phyloP scores from a whole-genome alignment of 64 coral and sea anemone species.

The Hydrozoanthus tunicans region DNA sequence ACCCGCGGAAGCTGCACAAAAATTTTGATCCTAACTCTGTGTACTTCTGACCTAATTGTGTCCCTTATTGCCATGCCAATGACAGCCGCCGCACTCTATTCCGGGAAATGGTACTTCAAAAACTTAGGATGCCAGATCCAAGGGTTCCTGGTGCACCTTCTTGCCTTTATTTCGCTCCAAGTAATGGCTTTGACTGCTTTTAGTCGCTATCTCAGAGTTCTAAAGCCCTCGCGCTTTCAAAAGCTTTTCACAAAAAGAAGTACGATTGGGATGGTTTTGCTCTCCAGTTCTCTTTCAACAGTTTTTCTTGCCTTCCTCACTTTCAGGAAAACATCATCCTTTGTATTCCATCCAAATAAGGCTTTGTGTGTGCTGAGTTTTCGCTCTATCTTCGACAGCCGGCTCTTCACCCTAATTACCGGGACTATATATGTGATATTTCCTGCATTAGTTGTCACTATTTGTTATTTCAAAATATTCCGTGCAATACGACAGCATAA shows the following conservation, averaged over 20 bases:
- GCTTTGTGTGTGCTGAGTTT: slow-evolving; percentile 34
- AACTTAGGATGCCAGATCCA: slow-evolving; percentile 24
- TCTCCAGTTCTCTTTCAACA: slow-evolving; percentile 7
- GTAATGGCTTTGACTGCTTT: slow-evolving; percentile 48
- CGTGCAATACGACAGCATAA: slow-evolving; percentile 21
- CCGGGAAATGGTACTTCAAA: slow-evolving; percentile 23
- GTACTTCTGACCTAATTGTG: slow-evolving; percentile 16
- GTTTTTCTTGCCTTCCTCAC: slow-evolving; percentile 10
- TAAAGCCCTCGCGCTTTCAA: slow-evolving; percentile 27
- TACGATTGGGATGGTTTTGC: slow-evolving; percentile 17
- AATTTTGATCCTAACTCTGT: slow-evolving; percentile 18
- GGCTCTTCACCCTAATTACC: slow-evolving; percentile 29
- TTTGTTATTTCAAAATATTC: slow-evolving; percentile 31
- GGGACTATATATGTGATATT: slow-evolving; percentile 35
- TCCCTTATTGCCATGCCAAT: slow-evolving; percentile 43
- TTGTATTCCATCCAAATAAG: slow-evolving; percentile 36
- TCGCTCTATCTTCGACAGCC: slow-evolving; percentile 33
- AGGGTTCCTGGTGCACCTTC: slow-evolving; percentile 41
- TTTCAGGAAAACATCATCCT: slow-evolving; percentile 16
- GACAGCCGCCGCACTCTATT: slow-evolving; percentile 21
- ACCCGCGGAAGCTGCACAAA: slow-evolving; percentile 31
- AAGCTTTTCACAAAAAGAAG: slow-evolving; percentile 17
- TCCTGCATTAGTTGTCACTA: slow-evolving; percentile 26
- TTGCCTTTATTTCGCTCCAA: slow-evolving; percentile 36
- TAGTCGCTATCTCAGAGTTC: slow-evolving; percentile 44